These are phyloP conservation scores for Acanthurus tractus DNA, from an alignment of 2,797 vertebrate genomes.

Conservation along the genomic window DNA sequence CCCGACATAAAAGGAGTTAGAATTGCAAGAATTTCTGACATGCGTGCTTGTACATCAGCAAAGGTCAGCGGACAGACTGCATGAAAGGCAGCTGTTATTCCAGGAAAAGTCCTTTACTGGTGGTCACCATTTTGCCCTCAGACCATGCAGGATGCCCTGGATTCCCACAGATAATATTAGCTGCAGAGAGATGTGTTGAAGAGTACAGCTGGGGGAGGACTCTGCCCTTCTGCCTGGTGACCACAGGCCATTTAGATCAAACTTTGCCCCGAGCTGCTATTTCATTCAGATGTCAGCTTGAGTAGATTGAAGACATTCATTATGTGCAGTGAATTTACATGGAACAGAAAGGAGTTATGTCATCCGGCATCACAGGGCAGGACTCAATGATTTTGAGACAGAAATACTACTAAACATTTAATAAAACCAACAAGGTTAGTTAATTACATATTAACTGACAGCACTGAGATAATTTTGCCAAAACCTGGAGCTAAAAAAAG, in stretches of 20 bases:
- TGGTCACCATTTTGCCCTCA: conserved; percentile 67
- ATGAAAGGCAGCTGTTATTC: conserved; percentile 79
- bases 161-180: conserved; percentile 85
- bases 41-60: conserved; percentile 17
- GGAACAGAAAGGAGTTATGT: background rate
- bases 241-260: conserved; percentile 44
- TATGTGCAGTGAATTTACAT: background rate
- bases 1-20: background rate
- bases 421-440: conserved; percentile 9
- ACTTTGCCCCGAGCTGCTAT: conserved; percentile 12
- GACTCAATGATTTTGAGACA: background rate
- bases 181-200: conserved; percentile 62
- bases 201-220: conserved; percentile 58
- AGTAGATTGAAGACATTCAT: background rate
- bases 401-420: conserved; percentile 17
- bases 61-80: conserved; percentile 42
- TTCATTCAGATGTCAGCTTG: conserved; percentile 10
- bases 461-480: conserved; percentile 11
- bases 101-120: conserved; percentile 66
- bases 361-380: background rate
- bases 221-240: conserved; percentile 46
- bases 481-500: conserved; percentile 25
- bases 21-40: conserved; percentile 23
- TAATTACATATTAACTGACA: conserved; percentile 26
- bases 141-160: conserved; percentile 74